These are phyloP conservation scores for Pangasius krempfi DNA, from an alignment of 2,797 vertebrate species.

Conservation along the genomic window DNA sequence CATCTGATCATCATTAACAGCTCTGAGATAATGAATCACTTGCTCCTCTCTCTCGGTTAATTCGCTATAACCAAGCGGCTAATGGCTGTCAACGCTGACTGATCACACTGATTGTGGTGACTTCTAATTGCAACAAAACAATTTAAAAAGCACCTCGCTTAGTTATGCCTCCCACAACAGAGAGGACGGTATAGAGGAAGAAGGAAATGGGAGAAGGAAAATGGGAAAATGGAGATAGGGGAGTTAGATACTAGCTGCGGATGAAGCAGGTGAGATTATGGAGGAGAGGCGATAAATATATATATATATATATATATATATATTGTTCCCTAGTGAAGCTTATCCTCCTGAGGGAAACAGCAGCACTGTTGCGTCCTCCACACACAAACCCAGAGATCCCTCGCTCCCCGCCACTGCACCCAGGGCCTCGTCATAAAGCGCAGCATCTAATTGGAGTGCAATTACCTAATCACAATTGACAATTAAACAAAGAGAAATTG, in stretches of 20 bases:
- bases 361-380: conserved; percentile 38
- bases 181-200: conserved; percentile 34
- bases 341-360: conserved; percentile 41
- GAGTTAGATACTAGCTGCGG: conserved; percentile 7
- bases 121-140: conserved; percentile 96
- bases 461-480: conserved; percentile 66
- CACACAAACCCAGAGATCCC: conserved; percentile 36
- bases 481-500: conserved; percentile 65
- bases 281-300: conserved; percentile 37
- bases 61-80: conserved; percentile 91
- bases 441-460: conserved; percentile 58
- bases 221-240: background rate
- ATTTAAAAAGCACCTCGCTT: conserved; percentile 88
- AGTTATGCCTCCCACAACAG: conserved; percentile 73
- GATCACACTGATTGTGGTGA: conserved; percentile 95
- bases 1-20: conserved; percentile 96
- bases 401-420: conserved; percentile 41
- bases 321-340: conserved; percentile 34
- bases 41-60: conserved; percentile 89
- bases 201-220: background rate
- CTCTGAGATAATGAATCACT: conserved; percentile 93
- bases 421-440: conserved; percentile 46
- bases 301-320: conserved; percentile 11
- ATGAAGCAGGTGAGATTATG: conserved; percentile 53
- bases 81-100: conserved; percentile 96